Evolutionary conservation across 2,797 vertebrate genomes (phyloP), one percentile per base, ranked within the genome.

Genomic region (Florisuga fusca): DNA sequence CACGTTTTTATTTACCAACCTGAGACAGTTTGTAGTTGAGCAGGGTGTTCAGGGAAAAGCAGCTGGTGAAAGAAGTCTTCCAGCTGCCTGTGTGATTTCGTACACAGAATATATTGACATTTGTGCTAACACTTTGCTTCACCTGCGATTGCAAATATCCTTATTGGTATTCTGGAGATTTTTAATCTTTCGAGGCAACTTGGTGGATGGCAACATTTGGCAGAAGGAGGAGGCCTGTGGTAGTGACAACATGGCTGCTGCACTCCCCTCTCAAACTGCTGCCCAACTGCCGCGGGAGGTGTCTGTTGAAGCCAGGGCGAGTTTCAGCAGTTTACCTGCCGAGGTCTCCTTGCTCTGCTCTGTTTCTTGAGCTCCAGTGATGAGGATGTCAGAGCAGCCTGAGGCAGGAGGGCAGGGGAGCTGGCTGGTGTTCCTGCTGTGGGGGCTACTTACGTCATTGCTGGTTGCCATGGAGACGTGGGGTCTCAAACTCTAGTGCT

Each of bases 401-500:
- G n/a, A 6, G 13, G 27, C 36, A 58, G 23, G 41, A 51, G 87
- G 48, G 48, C 43, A 43, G 38, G 57, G 59, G 26, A 50, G 21
- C 2, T 0, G 1, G 19, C 67, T 26, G 17, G 19, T 53, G 58
- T 61, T n/a, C 25, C 6, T 25, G 26, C 26, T 27, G 9, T 38
- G 53, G 72, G 38, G 12, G n/a, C 38, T 54, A 5, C 68, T 72
- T 55, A 61, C 4, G 10, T 38, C n/a, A 21, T 8, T 2, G 2
- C 38, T 51, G 63, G 25, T 77, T 73, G 15, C 85, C 77, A 41
- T 0, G 71, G 74, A 55, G 48, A 45, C 1, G 1, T 38, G 12
- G 59, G 48, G 64, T 75, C 74, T 41, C 61, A 36, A 54, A 29
- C n/a, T 36, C 33, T 7, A 72, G 71, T 43, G 5, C 5, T 17